These are phyloP conservation scores for Drosophila repletoides DNA, from an alignment of 1,140 invertebrate species.

Conservation along the genomic window DNA sequence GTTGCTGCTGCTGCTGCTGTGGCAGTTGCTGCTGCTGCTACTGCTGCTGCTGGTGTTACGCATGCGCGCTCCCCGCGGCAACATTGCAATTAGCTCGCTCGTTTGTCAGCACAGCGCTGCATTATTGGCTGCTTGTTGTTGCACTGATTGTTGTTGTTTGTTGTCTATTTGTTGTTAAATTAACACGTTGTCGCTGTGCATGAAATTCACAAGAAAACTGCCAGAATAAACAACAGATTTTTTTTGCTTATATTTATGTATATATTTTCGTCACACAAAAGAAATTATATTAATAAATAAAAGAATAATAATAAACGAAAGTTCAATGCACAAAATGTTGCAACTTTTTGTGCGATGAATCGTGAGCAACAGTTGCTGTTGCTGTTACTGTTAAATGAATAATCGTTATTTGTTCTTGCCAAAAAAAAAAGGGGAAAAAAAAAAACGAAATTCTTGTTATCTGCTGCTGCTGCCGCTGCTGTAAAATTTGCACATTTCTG, in stretches of 20 bases:
- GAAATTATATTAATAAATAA: constrained; percentile 18
- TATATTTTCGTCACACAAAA: background rate
- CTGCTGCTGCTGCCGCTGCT: constrained; percentile 20
- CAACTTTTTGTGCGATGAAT: constrained; percentile 25
- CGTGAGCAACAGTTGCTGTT: constrained; percentile 9
- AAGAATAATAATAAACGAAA: constrained; percentile 24
- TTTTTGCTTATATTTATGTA: no score
- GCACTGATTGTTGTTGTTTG: constrained; percentile 47
- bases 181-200: constrained; percentile 66
- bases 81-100: constrained; percentile 49
- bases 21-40: constrained; percentile 25
- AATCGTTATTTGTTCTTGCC: constrained; percentile 40
- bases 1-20: constrained; percentile 35
- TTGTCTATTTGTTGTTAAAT: constrained; percentile 68
- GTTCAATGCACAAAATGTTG: constrained; percentile 42
- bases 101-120: constrained; percentile 38
- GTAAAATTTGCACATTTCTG: constrained; percentile 74
- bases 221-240: constrained; percentile 30
- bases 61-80: constrained; percentile 56
- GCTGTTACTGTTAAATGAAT: constrained; percentile 17
- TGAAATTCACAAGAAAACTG: constrained; percentile 39
- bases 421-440: constrained; percentile 15
- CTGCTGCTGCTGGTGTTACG: constrained; percentile 69
- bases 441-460: constrained; percentile 19
- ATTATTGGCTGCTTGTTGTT: constrained; percentile 51